Base-by-base conservation (phyloP, 1,140 invertebrate species). In the Drosophila ananassae region DNA sequence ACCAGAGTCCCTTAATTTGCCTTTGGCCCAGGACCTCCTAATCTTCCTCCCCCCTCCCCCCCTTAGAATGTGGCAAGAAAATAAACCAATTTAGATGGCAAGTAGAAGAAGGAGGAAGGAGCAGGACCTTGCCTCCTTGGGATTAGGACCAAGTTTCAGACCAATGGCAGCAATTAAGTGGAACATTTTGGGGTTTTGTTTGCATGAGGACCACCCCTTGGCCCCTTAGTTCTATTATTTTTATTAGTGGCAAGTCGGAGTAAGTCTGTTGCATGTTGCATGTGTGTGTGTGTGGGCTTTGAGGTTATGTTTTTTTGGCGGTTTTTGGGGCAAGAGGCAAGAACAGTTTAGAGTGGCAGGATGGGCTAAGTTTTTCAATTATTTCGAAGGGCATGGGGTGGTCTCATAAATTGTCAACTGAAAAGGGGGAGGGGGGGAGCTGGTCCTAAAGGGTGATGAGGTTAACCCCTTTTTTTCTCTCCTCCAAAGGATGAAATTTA, bases 161-260 rank as follows among this genome's bases (percentile, higher is more conserved):
- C 47, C 63, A 80, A 85, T 87, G 71, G 73, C 74, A 71, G 77
- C 80, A 85, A 85, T 85, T 85, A 85, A 77, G 84, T 78, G 82
- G 73, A 74, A 84, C 73, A 84, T 81, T 87, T 74, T 74, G 50
- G 56, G 82, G 82, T 54, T 81, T 80, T 87, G 73, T 77, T 77
- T 85, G 81, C 60, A 66, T 72, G 59, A 60, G 44, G 1, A 17
- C 39, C 51, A 37, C 30, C 37, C 41, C 25, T 46, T 37, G 41
- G 12, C 9, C 17, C 2, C 12, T 1, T 2, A 4, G 30, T 44
- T 21, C 7, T 28, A 28, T 28, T 6, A 28, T 28, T 28, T 28
- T 28, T 28, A 28, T 28, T 28, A 28, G 25, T 28, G 6, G 17
- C 17, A 6, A 28, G 25, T 28, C 5, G 5, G 25, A 28, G 25